phyloP scores from a whole-genome alignment of 2,113 vertebrate species.

The Lophochroa leadbeateri region DNA sequence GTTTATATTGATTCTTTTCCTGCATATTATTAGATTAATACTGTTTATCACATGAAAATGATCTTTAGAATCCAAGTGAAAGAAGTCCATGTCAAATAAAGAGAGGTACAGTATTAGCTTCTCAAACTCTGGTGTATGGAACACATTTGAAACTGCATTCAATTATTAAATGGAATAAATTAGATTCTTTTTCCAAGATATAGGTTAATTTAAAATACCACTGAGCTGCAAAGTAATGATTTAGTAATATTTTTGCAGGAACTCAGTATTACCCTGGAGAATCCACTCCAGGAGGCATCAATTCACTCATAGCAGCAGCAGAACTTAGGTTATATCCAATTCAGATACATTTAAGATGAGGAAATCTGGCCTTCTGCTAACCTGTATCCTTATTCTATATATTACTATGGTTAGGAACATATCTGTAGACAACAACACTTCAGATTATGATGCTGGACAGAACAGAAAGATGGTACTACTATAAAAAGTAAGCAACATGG shows the following conservation, averaged over 20 bases:
- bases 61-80: background rate
- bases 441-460: background rate
- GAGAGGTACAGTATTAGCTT: background rate
- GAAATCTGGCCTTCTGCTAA: background rate
- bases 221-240: background rate
- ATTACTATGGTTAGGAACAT: background rate
- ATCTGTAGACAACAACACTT: background rate
- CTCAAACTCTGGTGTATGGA: background rate
- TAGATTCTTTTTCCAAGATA: background rate
- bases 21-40: background rate
- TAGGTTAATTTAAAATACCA: background rate
- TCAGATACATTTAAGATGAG: background rate
- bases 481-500: background rate
- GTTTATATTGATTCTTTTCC: background rate
- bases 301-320: background rate
- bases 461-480: background rate
- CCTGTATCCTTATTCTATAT: background rate
- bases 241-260: background rate
- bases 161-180: background rate
- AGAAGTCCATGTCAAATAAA: background rate
- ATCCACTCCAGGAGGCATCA: background rate
- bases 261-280: background rate
- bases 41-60: background rate
- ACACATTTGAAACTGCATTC: background rate
- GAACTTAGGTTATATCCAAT: background rate